A percentile compares a stretch with the other conserved stretches of the same genome.
Evolutionary conservation across 2,888 invertebrate genomes (phyloP).

Genomic region (Eudemis profundana): DNA sequence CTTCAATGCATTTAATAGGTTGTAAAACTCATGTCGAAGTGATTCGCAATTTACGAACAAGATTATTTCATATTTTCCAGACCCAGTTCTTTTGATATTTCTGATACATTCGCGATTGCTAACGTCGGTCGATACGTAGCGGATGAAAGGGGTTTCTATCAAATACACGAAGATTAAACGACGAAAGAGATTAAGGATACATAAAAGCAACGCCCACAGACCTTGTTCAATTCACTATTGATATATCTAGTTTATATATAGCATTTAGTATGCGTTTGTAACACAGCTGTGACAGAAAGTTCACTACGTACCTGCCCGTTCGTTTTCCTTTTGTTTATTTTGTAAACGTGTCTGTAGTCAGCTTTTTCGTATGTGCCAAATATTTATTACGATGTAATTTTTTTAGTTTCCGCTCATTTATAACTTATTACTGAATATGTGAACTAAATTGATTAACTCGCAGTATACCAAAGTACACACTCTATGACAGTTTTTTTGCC

Average conservation of each 20-base stretch:
- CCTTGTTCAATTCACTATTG: constrained; percentile 26
- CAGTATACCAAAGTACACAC: too few species aligned
- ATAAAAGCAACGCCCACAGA: constrained; percentile 28
- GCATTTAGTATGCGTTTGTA: constrained; percentile 5
- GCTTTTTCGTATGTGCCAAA: too few species aligned
- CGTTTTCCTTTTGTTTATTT: too few species aligned
- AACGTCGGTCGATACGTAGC: neutral
- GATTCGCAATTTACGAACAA: constrained; percentile 8
- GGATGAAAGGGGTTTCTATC: constrained; percentile 22
- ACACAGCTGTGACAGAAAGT: constrained; percentile 21
- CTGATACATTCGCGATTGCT: neutral
- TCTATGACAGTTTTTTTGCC: too few species aligned
- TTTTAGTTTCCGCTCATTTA: too few species aligned
- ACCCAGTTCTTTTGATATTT: neutral
- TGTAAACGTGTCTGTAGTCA: too few species aligned
- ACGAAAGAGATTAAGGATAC: constrained; percentile 18
- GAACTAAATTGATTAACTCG: too few species aligned
- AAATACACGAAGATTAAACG: constrained; percentile 15
- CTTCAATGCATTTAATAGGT: neutral
- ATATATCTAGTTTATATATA: constrained; percentile 18
- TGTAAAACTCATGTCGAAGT: neutral
- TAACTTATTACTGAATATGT: too few species aligned
- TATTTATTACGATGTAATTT: too few species aligned
- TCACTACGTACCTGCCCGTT: neutral
- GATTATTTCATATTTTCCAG: neutral